Conservation (phyloP, 2,888 invertebrate genomes). For the Himalopsyche japonica region DNA sequence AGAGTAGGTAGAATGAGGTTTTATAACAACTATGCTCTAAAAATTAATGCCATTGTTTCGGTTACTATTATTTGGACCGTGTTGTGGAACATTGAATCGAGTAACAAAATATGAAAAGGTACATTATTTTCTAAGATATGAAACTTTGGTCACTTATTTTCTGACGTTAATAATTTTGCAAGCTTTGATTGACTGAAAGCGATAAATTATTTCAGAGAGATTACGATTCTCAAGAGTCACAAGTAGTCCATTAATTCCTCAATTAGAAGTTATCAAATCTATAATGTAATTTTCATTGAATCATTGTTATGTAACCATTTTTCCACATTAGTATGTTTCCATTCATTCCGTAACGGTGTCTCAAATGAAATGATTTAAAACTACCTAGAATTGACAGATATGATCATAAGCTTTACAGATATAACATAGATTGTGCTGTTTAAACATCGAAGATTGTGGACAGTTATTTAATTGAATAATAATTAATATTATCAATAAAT, state of each 20-base stretch:
- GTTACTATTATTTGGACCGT: not conserved
- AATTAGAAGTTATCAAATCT: no score
- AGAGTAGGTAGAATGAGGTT: not conserved
- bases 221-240: no score
- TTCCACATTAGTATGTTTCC: no score
- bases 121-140: no score
- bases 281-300: no score
- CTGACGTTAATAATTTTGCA: no score
- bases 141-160: no score
- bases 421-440: not conserved
- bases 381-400: not conserved
- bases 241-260: no score
- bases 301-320: no score
- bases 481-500: not conserved
- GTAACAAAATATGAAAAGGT: no score
- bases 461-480: not conserved
- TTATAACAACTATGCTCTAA: not conserved
- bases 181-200: no score
- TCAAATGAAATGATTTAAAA: not conserved
- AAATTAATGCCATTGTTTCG: not conserved
- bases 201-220: no score
- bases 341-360: not conserved
- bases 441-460: not conserved
- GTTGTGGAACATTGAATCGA: not conserved
- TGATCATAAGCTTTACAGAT: not conserved